These are phyloP conservation scores for Argyresthia goedartella DNA, from an alignment of 2,888 invertebrate species.

Conservation along the genomic window DNA sequence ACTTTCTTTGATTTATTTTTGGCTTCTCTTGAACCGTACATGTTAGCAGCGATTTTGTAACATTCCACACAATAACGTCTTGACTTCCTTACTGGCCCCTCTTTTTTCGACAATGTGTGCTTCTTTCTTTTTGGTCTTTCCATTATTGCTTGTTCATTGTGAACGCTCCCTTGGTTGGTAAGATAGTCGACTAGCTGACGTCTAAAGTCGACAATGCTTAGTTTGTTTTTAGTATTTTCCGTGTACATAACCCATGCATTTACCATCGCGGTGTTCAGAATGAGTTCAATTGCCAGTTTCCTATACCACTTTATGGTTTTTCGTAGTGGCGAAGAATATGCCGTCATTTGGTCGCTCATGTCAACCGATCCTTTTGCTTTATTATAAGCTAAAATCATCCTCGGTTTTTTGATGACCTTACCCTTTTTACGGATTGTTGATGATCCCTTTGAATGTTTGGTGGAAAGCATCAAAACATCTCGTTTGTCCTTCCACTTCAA, in stretches of 20 bases:
- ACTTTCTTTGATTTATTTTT: too few species aligned
- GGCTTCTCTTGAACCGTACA: too few species aligned
- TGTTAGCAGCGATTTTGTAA: too few species aligned
- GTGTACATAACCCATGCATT: constrained; percentile 21
- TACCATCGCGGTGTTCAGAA: constrained; percentile 17
- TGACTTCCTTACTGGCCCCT: too few species aligned
- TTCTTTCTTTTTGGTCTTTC: too few species aligned
- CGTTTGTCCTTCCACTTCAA: constrained; percentile 20
- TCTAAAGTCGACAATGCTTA: constrained; percentile 9
- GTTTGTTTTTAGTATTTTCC: constrained; percentile 13
- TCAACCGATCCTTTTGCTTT: constrained; percentile 26
- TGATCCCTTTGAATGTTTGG: constrained; percentile 22
- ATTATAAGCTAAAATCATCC: constrained; percentile 25
- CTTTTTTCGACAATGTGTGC: too few species aligned
- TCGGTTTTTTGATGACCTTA: constrained; percentile 16
- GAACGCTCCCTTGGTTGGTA: constrained; percentile 5
- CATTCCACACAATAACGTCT: too few species aligned
- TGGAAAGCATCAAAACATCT: constrained; percentile 22
- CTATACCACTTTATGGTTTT: constrained; percentile 32
- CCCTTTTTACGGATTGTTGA: constrained; percentile 15
- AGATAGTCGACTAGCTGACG: not conserved
- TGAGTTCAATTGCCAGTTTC: constrained; percentile 26
- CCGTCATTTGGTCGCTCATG: constrained; percentile 26
- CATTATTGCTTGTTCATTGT: constrained; percentile 1
- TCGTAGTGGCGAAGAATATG: constrained; percentile 23